phyloP scores from a whole-genome alignment of 2,113 vertebrate species.

The rabbit (Oryctolagus cuniculus) region mOryCun1.1 NC_091433.1:166307001-166307500 shows the following conservation, averaged over 20 bases:
- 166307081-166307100: background rate
- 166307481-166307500: background rate
- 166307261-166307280: background rate
- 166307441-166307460: background rate
- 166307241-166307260: background rate
- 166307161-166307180: background rate
- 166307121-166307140: background rate
- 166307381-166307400: background rate
- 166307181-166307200: background rate
- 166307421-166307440: conserved; percentile 25
- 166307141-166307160: background rate
- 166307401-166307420: background rate
- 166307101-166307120: background rate
- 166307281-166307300: background rate
- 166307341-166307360: background rate
- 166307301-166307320: background rate
- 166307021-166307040: background rate
- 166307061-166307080: accelerated
- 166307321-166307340: background rate
- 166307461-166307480: background rate
- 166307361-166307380: background rate
- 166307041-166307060: conserved; percentile 17
- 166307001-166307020: background rate
- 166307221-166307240: background rate
- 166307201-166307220: background rate